Evolutionary conservation across 2,797 vertebrate genomes (phyloP).

Genomic region (Pyrocephalus nanus): DNA sequence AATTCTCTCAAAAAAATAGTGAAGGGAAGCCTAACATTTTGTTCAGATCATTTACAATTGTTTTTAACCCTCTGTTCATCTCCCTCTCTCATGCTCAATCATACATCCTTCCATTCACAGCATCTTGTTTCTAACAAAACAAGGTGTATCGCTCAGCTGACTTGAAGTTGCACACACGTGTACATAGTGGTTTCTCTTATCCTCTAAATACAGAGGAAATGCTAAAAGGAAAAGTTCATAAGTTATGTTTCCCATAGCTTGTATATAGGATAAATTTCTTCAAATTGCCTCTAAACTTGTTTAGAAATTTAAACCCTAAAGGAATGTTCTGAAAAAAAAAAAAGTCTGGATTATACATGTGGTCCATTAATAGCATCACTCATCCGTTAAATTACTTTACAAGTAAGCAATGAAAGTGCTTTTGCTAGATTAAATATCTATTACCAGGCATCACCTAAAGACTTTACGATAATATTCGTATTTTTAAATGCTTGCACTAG

Average conservation of each 20-base stretch:
- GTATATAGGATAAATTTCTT: background rate
- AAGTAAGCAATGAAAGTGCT: constrained; percentile 51
- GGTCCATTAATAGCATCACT: constrained; percentile 48
- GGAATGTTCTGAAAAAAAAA: constrained; percentile 28
- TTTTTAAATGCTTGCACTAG: background rate
- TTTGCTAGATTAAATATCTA: constrained; percentile 25
- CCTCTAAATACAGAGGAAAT: background rate
- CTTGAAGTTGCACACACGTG: background rate
- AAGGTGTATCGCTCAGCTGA: background rate
- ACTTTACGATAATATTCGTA: background rate
- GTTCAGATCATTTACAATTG: background rate
- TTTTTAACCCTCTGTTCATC: background rate
- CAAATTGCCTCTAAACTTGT: background rate
- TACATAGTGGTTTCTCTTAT: background rate
- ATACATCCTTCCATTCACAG: background rate
- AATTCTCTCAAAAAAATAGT: background rate
- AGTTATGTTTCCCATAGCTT: background rate
- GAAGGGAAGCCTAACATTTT: background rate
- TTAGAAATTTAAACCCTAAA: constrained; percentile 24
- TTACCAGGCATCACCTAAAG: background rate
- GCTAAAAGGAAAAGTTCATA: background rate
- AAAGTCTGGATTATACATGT: background rate
- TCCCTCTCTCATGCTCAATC: background rate
- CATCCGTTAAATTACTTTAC: constrained; percentile 44
- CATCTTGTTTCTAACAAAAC: background rate